phyloP scores from a whole-genome alignment of 2,797 vertebrate genomes.

The Enteromius fasciolatus region DNA sequence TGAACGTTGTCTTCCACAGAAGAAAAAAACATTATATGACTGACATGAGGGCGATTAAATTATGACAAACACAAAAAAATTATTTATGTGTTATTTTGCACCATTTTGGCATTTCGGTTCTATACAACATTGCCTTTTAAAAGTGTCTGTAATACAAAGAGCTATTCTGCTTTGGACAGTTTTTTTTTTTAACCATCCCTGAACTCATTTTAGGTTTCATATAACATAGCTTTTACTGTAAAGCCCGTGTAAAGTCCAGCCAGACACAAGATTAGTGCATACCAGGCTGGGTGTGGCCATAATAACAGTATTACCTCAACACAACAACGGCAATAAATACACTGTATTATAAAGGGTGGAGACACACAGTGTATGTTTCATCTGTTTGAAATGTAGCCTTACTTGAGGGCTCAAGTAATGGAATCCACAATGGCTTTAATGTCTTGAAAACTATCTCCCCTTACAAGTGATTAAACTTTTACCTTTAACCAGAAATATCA shows the following conservation, averaged over 20 bases:
- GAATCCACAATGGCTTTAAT: constrained; percentile 1
- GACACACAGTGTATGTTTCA: constrained; percentile 27
- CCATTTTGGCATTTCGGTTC: background rate
- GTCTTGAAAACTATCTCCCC: background rate
- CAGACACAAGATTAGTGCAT: constrained; percentile 40
- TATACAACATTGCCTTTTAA: background rate
- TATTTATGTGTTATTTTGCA: background rate
- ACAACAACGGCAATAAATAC: constrained; percentile 26
- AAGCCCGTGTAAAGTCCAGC: constrained; percentile 24
- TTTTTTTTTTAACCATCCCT: constrained; percentile 13
- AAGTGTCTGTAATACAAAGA: background rate
- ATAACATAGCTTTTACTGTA: constrained; percentile 28
- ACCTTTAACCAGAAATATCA: constrained; percentile 18
- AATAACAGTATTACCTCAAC: constrained; percentile 45
- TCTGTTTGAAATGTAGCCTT: background rate
- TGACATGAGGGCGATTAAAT: background rate
- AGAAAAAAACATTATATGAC: background rate
- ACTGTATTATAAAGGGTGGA: constrained; percentile 38
- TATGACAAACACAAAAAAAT: background rate
- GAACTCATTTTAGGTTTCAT: background rate
- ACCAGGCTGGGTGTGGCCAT: constrained; percentile 30
- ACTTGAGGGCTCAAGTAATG: constrained; percentile 1
- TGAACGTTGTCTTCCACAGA: background rate
- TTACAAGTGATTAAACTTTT: background rate
- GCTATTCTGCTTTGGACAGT: background rate